Evolutionary conservation across 2,888 invertebrate species (phyloP), one percentile per base, ranked within the genome.

Genomic region (Sarcophaga caerulescens): DNA sequence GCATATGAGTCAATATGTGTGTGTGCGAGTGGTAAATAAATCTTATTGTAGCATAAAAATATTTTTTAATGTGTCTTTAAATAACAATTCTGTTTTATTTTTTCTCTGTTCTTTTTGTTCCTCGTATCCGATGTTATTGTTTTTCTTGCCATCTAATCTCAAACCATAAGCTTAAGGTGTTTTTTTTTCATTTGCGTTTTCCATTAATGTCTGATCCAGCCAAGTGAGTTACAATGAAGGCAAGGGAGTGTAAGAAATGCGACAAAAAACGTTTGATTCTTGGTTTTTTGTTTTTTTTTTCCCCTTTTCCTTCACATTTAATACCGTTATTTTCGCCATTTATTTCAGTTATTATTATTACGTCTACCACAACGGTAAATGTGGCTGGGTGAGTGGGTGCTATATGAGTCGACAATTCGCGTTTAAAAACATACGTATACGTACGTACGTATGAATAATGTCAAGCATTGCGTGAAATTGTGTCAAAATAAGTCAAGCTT

Each of bases 391-490:
- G 47, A 19, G 69, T 75, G 66, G 63, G 63, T 71, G 47, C 75
- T 84, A 84, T 47, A 14, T 47, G 47, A 52, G 52, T 3, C 4
- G 14, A 17, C 14, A 52, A 52, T 52, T 52, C 17, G 0, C 52
- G 1, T 52, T 52, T 79, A 80, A 35, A 35, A 6, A 35, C 35
- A 10, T 35, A 8, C 35, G 0, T 10, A 8, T 35, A 35, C 35
- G 1, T 35, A 35, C 8, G 0, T 35, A 35, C 35, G 35, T 80
- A 19, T 70, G 75, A 75, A 79, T 52, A 52, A 52, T 86, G 78
- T 84, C 84, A 86, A 86, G 78, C 83, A 84, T 81, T 84, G 81
- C 86, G 78, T 86, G 86, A 86, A 86, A 86, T 86, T 86, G 86
- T 86, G 84, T 86, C 86, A 84, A 84, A 86, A 84, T 78, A 84